Base-by-base conservation (phyloP, 2,113 vertebrate genomes). In the Chaetops frenatus region DNA sequence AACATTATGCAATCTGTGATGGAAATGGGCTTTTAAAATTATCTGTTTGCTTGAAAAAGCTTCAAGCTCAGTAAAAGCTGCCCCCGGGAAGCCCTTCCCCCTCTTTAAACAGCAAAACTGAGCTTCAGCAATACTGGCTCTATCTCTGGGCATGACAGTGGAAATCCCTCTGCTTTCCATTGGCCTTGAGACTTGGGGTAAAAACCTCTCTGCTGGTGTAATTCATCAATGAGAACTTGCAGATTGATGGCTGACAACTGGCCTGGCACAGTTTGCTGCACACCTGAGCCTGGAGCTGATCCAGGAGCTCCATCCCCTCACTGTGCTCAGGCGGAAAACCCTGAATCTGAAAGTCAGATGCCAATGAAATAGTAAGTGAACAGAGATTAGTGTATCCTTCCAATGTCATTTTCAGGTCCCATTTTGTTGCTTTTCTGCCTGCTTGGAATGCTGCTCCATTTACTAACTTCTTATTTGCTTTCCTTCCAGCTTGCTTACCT, bases 391-490 rank as follows among this genome's bases (percentile, higher is more conserved):
- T 85, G 12, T 84, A 47, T 12, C 50, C 50, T 92, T 56, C 27
- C 79, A 64, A 84, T 83, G 80, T 80, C 81, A 67, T 91, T 86
- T 93, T 92, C 84, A 93, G 82, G 92, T 90, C 92, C 94, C 95
- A 73, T 96, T 96, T 94, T 92, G 79, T 94, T 94, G 92, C 94
- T 92, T 97, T 96, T 96, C 62, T 21, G 38, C 69, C 70, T 81
- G 64, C 92, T 69, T 97, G 96, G 96, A 98, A 98, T 97, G 97
- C 80, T 70, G 89, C 86, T 97, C 96, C 97, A 95, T 97, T 97
- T 96, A 79, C 92, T 88, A 81, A 83, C 93, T 94, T 96, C 87
- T 87, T 97, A 95, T 98, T 98, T 97, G 93, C 96, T 96, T 96
- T 98, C 53, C 93, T 93, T 95, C 84, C 88, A 97, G 97, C 94